Evolutionary conservation across 2,113 vertebrate genomes (phyloP).

Genomic region (Meriones unguiculatus): DNA sequence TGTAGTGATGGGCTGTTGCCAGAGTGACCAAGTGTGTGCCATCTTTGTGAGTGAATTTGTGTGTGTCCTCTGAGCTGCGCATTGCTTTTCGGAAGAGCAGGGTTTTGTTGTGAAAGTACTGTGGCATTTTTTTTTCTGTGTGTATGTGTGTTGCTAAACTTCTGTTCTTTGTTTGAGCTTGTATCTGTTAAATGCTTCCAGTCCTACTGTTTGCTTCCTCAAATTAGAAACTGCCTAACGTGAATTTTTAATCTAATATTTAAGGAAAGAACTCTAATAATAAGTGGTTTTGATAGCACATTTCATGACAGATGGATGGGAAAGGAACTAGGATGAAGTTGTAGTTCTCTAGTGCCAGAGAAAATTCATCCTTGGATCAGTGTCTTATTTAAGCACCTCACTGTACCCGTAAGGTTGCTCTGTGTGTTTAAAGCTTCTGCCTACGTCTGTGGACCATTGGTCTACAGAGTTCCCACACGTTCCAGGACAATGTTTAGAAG

Average conservation of each 20-base stretch:
- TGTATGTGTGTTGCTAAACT: constrained; percentile 21
- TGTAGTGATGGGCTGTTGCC: constrained; percentile 74
- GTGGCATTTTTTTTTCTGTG: constrained; percentile 65
- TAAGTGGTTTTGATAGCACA: constrained; percentile 7
- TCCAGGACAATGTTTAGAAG: not conserved
- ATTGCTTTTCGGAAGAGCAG: constrained; percentile 67
- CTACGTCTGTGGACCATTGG: not conserved
- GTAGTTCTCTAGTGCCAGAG: not conserved
- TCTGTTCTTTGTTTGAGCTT: constrained; percentile 70
- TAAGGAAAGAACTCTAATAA: constrained; percentile 53
- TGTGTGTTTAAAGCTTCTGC: not conserved
- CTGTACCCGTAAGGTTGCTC: not conserved
- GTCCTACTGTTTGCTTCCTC: constrained; percentile 38
- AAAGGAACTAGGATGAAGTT: not conserved
- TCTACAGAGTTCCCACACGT: not conserved
- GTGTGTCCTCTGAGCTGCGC: constrained; percentile 58
- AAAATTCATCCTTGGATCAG: not conserved
- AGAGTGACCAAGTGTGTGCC: constrained; percentile 67
- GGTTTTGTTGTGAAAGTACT: constrained; percentile 73
- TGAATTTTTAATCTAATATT: constrained; percentile 10
- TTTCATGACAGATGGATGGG: not conserved
- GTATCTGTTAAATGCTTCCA: constrained; percentile 49
- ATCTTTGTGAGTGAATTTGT: constrained; percentile 64
- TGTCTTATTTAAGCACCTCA: not conserved
- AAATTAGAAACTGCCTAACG: constrained; percentile 37